Percentiles rank a stretch among this genome's conserved stretches.
These are phyloP conservation scores for Coracopsis vasa DNA, from an alignment of 2,113 vertebrate species.

Conservation along the genomic window DNA sequence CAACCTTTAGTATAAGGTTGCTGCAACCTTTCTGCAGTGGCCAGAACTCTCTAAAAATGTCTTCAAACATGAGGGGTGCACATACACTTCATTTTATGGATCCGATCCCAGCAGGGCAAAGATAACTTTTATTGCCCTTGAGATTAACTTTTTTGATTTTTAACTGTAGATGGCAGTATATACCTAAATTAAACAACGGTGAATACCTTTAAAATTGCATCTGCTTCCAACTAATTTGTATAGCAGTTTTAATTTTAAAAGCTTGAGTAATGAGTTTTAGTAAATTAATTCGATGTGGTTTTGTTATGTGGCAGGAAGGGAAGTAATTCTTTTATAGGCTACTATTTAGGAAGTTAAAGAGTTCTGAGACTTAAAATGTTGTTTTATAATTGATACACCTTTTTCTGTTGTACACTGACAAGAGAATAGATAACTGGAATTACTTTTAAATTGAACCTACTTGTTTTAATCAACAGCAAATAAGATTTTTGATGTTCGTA, in stretches of 20 bases:
- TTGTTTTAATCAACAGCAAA: background rate
- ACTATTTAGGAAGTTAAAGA: background rate
- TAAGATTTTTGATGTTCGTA: background rate
- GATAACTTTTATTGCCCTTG: background rate
- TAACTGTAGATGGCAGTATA: conserved; percentile 14
- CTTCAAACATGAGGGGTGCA: background rate
- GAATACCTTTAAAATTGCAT: background rate
- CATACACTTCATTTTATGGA: background rate
- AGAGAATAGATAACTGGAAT: background rate
- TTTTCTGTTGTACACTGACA: background rate
- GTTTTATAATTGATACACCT: background rate
- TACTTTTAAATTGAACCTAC: background rate
- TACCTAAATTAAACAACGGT: background rate
- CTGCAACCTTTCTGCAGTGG: background rate
- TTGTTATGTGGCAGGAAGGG: background rate
- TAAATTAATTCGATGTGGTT: background rate
- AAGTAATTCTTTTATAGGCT: background rate
- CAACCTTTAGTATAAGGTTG: background rate
- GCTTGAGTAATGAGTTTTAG: background rate
- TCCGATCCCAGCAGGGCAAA: background rate
- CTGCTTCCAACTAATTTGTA: background rate
- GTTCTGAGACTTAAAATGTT: background rate
- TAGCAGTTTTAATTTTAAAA: background rate
- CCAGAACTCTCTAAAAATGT: background rate
- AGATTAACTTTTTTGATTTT: background rate